These are phyloP conservation scores for Enteromius viviparus DNA, from an alignment of 2,797 vertebrate genomes.

Conservation along the genomic window DNA sequence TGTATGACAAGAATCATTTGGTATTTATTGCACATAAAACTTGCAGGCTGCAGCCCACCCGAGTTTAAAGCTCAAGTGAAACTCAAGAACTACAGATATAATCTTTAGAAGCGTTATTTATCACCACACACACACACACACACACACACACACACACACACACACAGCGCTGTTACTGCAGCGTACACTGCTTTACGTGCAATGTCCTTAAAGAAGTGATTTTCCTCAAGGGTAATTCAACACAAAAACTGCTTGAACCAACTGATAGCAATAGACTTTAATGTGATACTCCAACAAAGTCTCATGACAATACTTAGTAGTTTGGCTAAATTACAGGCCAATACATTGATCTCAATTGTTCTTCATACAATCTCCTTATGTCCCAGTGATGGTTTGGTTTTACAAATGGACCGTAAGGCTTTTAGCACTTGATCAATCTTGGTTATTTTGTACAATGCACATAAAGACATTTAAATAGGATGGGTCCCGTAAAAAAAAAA, in stretches of 20 bases:
- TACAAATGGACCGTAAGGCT: not conserved
- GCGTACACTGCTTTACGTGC: not conserved
- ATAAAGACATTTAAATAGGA: no score
- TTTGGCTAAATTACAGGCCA: not conserved
- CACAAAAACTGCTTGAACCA: no score
- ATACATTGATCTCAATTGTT: not conserved
- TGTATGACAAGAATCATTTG: not conserved
- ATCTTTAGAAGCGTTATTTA: conserved; percentile 3
- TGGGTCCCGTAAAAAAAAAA: no score
- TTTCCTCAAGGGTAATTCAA: conserved; percentile 1
- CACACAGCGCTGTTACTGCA: not conserved
- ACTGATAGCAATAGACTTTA: not conserved
- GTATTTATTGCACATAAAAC: not conserved
- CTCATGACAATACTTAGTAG: not conserved
- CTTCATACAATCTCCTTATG: not conserved
- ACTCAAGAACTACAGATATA: not conserved
- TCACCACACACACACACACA: not conserved
- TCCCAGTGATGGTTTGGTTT: not conserved
- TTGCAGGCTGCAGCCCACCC: not conserved
- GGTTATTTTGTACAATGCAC: no score
- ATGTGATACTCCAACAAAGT: not conserved
- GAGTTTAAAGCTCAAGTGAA: conserved; percentile 1
- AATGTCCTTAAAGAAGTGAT: not conserved
- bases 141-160: not conserved
- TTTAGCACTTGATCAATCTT: not conserved